phyloP scores from a whole-genome alignment of 30 jellyfish, hydroid and myxozoan species.

The Pseudorhiza aurosa region DNA sequence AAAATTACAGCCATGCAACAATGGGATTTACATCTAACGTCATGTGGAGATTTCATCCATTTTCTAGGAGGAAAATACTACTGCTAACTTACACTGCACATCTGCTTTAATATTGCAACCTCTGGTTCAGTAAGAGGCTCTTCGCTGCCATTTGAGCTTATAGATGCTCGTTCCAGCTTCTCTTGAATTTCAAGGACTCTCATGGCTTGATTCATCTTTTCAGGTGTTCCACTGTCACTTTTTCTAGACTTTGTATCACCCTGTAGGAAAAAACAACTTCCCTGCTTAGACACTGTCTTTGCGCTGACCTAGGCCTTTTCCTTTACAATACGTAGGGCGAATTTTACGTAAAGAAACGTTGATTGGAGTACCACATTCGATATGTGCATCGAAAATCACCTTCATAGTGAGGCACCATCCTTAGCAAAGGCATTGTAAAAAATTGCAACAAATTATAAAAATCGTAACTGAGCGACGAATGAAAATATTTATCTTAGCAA shows the following conservation, averaged over 20 bases:
- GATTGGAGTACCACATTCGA: too few relatives aligned
- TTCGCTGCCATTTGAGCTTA: constrained; percentile 68
- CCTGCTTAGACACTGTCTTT: too few relatives aligned
- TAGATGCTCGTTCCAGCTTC: constrained; percentile 58
- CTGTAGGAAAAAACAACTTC: background rate
- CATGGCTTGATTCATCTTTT: constrained; percentile 66
- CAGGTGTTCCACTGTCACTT: background rate
- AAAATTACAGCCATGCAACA: background rate
- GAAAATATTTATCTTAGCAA: too few relatives aligned
- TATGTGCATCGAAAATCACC: too few relatives aligned
- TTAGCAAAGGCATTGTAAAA: too few relatives aligned
- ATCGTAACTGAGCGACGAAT: too few relatives aligned
- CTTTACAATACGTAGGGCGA: too few relatives aligned
- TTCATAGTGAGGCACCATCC: too few relatives aligned
- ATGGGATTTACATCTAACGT: background rate
- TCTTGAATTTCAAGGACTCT: constrained; percentile 83
- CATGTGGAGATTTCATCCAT: background rate
- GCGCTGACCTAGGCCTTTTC: too few relatives aligned
- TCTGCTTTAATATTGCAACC: constrained; percentile 71
- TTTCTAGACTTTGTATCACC: background rate
- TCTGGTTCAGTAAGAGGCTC: constrained; percentile 81
- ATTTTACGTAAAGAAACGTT: too few relatives aligned
- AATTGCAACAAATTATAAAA: too few relatives aligned
- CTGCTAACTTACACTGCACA: constrained; percentile 75
- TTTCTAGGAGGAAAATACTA: too few relatives aligned